These are phyloP conservation scores for Peucedramus taeniatus DNA, from an alignment of 2,113 vertebrate species.

Conservation along the genomic window DNA sequence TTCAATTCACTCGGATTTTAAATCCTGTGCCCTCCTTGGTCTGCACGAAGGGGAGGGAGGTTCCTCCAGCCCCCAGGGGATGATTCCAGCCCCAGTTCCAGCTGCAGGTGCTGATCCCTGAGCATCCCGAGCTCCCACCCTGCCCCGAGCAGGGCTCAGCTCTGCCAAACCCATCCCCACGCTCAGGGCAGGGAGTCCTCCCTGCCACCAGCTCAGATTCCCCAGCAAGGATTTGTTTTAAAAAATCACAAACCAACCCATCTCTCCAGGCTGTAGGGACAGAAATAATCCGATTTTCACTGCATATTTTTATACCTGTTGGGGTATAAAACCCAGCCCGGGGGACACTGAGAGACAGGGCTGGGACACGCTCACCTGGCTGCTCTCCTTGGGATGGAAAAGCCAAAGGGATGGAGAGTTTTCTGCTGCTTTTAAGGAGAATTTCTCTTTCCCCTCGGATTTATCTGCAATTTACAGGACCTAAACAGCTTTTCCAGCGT, in stretches of 20 bases:
- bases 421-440: background rate
- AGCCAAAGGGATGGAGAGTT: background rate
- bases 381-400: background rate
- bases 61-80: background rate
- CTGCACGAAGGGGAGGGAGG: background rate
- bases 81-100: background rate
- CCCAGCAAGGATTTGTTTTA: background rate
- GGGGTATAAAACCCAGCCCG: no score
- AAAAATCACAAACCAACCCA: background rate
- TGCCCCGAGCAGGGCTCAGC: background rate
- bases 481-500: background rate
- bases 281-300: no score
- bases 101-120: background rate
- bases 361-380: no score
- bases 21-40: background rate
- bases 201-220: fast-evolving
- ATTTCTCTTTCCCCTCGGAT: background rate
- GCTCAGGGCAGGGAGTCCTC: fast-evolving
- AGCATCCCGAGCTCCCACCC: background rate
- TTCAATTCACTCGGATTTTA: fast-evolving
- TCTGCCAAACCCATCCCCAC: background rate
- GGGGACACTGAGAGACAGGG: no score
- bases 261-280: background rate
- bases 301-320: no score
- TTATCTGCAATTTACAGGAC: background rate